Evolutionary conservation across 2,888 invertebrate genomes (phyloP), one percentile per base, ranked within the genome.

Genomic region (Thereva nobilitata): DNA sequence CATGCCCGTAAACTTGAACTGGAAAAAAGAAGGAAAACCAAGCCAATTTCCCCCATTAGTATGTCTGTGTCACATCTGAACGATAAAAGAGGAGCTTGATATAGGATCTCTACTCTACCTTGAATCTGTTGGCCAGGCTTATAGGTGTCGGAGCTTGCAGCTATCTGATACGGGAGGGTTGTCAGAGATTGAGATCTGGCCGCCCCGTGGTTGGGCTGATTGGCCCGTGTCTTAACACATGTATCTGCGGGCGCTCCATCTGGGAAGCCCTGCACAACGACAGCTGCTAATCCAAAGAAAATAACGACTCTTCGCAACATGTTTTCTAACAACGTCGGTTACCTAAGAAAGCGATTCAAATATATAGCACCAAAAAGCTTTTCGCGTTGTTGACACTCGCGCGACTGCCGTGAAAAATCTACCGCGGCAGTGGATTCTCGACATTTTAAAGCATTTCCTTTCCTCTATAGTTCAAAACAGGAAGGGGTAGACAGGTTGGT

Each of bases 201-300:
- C 73, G 89, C 87, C 2, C 91, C 89, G 73, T 92, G 92, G 77
- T 91, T 89, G 0, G 92, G 92, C 75, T 80, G 80, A 79, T 91
- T 91, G 1, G 88, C 86, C 50, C 87, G 84, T 77, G 90, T 91
- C 76, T 88, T 89, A 3, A 91, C 91, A 76, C 92, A 92, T 41
- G 90, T 87, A 76, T 92, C 91, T 38, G 91, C 86, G 0, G 92
- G 92, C 1, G 90, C 91, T 1, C 91, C 91, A 74, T 91, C 91
- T n/a, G 91, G 91, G 76, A 91, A 91, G 69, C 84, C 84, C 55
- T 65, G 42, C 4, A 79, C 75, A 67, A 81, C 76, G 75, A 80
- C 73, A 65, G 80, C 71, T 49, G 81, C 68, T 40, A 82, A 71
- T 72, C 78, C 80, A 10, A 74, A 72, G 34, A 82, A 73, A 79